phyloP scores from a whole-genome alignment of 2,888 invertebrate species.

The Diplolepis rosae region DNA sequence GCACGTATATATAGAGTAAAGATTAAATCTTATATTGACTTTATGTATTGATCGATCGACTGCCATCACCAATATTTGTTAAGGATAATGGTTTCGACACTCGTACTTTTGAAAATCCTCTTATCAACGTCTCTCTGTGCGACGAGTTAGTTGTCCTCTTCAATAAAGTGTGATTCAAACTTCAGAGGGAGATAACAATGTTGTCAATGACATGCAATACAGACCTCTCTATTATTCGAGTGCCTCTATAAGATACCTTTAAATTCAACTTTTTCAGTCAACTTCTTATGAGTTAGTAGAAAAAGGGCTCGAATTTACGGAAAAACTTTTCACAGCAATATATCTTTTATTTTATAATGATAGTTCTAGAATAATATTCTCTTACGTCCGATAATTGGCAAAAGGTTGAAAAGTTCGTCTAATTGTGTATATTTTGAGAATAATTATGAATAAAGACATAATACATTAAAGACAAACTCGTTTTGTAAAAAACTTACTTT shows the following conservation, averaged over 20 bases:
- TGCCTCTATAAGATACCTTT: slow-evolving; percentile 7
- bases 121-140: slow-evolving; percentile 18
- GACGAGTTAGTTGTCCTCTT: slow-evolving; percentile 25
- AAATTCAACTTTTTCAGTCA: slow-evolving; percentile 13
- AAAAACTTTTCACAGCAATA: too few relatives aligned
- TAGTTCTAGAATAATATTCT: too few relatives aligned
- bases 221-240: slow-evolving; percentile 26
- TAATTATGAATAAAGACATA: too few relatives aligned
- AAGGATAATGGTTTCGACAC: slow-evolving; percentile 21
- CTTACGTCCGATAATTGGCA: too few relatives aligned
- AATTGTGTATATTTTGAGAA: too few relatives aligned
- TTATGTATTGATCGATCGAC: slow-evolving; percentile 1
- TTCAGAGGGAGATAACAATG: slow-evolving; percentile 19
- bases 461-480: too few relatives aligned
- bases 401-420: too few relatives aligned
- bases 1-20: not conserved
- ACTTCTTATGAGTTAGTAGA: not conserved
- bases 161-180: slow-evolving; percentile 28
- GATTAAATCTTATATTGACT: not conserved
- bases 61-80: slow-evolving; percentile 3
- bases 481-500: too few relatives aligned
- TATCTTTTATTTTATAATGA: too few relatives aligned
- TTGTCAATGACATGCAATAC: slow-evolving; percentile 15
- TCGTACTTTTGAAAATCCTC: slow-evolving; percentile 28
- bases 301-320: not conserved